phyloP scores from a whole-genome alignment of 2,888 invertebrate species.

The Cryptus viduatorius region DNA sequence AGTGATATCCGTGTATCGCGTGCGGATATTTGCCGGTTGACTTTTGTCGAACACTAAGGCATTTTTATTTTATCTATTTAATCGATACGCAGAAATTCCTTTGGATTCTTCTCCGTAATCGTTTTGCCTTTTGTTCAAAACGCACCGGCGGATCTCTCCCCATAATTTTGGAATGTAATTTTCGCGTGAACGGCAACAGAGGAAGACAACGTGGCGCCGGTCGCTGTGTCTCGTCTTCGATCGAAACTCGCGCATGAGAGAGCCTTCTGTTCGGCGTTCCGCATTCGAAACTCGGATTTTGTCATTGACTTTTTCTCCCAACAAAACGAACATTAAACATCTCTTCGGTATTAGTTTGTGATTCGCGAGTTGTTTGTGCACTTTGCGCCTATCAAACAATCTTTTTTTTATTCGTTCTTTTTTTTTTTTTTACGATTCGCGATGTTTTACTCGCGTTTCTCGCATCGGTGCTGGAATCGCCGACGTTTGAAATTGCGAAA shows the following conservation, averaged over 20 bases:
- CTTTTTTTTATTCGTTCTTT: not conserved
- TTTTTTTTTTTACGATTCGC: not conserved
- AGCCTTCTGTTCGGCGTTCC: slow-evolving; percentile 20
- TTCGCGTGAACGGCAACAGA: not conserved
- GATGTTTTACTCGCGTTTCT: slow-evolving; percentile 6
- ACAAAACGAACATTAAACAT: too few relatives aligned
- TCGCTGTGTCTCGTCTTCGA: not conserved
- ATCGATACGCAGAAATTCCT: not conserved
- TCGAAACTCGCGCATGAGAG: slow-evolving; percentile 4
- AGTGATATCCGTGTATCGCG: not conserved
- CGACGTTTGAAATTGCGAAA: not conserved
- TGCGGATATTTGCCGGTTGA: not conserved
- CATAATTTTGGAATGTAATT: slow-evolving; percentile 23
- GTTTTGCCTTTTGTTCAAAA: not conserved
- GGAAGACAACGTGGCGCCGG: slow-evolving; percentile 6
- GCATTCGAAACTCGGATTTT: not conserved
- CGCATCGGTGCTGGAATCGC: slow-evolving; percentile 24
- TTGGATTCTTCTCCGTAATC: not conserved
- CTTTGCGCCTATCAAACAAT: not conserved
- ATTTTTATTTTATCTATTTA: not conserved
- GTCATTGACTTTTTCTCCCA: not conserved
- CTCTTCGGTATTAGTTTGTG: not conserved
- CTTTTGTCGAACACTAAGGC: not conserved
- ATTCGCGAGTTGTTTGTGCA: not conserved
- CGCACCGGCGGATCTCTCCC: not conserved